phyloP scores from a whole-genome alignment of 2,888 invertebrate genomes.

The Thysanoteuthis rhombus region DNA sequence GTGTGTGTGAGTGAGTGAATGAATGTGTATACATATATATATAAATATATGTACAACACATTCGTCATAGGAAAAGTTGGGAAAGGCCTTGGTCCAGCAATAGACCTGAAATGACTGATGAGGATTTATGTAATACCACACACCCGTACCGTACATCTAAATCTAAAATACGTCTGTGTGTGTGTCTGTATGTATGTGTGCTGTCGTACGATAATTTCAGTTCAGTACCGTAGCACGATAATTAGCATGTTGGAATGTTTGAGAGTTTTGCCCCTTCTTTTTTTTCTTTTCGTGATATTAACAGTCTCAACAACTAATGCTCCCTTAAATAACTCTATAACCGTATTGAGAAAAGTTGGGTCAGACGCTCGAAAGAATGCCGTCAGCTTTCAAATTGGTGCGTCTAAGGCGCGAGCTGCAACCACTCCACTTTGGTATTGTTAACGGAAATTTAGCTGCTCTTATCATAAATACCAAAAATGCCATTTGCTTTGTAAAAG shows the following conservation, averaged over 20 bases:
- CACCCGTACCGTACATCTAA: neutral
- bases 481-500: neutral
- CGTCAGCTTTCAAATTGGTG: neutral
- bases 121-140: too few species aligned
- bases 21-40: too few species aligned
- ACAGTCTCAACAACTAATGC: neutral
- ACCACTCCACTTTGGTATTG: neutral
- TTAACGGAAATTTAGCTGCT: neutral
- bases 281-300: neutral
- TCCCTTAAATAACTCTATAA: neutral
- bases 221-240: neutral
- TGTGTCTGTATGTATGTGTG: neutral
- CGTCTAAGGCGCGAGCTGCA: neutral
- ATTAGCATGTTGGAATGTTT: neutral
- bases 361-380: neutral
- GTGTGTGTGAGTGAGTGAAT: too few species aligned
- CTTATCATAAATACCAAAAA: neutral
- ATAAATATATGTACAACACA: too few species aligned
- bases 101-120: too few species aligned
- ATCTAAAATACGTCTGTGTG: neutral
- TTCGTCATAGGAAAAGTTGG: too few species aligned
- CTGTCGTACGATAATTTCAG: neutral
- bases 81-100: too few species aligned
- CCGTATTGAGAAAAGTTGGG: neutral
- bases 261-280: neutral